Base-by-base conservation (phyloP, 2,113 vertebrate species). In the Microcebus lehilahytsara region DNA sequence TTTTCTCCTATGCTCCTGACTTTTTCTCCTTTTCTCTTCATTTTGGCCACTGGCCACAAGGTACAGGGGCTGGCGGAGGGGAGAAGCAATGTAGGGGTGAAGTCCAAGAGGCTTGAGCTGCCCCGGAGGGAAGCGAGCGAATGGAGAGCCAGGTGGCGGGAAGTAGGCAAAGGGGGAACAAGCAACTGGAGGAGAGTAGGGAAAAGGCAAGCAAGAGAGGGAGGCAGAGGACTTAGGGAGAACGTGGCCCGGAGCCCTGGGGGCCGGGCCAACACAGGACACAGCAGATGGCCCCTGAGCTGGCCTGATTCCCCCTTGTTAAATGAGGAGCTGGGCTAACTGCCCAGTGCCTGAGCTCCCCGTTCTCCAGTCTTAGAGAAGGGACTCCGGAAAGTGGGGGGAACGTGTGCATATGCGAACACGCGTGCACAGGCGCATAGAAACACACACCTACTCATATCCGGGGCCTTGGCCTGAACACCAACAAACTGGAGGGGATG, bases 181-280 rank as follows among this genome's bases (percentile, higher is more conserved):
- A 22, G 37, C 27, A 25, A 27, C 62, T 3, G 2, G 40, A 66
- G 27, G 17, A 67, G 20, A 85, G 37, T 9, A 6, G 0, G 56
- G 51, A 74, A 58, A 20, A 89, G 25, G 49, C 16, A 72, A 72
- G 22, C 53, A 49, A 90, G 69, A 71, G 71, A 87, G 85, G 0
- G 30, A 69, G n/a, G 58, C 49, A 8, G 58, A 84, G 11, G 19
- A 80, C 79, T 95, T 42, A 83, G 49, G 17, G 17, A 89, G 74
- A 79, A 25, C 3, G 22, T 23, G 40, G 85, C 77, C 58, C 9
- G 3, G 3, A 84, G 85, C 53, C 81, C 49, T 12, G 2, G 22
- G 72, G 53, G 14, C 49, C 42, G 56, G 79, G 91, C 53, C 74
- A 90, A 60, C 83, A 62, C 17, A 42, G 78, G 56, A 86, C 79